Evolutionary conservation across 2,888 invertebrate genomes (phyloP), one percentile per base, ranked within the genome.

Genomic region (Hoplodrina blanda): DNA sequence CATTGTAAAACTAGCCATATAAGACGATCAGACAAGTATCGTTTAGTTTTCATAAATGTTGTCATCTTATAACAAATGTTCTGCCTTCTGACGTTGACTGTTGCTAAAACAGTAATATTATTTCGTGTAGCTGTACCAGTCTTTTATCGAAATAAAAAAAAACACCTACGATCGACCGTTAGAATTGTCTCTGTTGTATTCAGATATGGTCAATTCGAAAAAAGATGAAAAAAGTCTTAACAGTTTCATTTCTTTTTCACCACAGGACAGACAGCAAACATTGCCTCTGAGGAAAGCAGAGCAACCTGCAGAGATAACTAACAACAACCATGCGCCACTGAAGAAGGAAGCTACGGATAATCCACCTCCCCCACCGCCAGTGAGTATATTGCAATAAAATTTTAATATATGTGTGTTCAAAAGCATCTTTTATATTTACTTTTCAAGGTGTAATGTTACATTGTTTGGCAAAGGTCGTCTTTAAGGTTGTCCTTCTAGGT

Each of bases 331-430:
- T 59, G 67, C 74, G 33, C 84, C 88, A 60, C 83, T 85, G 25
- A 89, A 89, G 68, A 86, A 83, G 71, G 92, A 90, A 78, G 78
- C 87, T 37, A 84, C 89, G 44, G 93, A 94, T 66, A 91, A 92
- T 71, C 96, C 97, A 49, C 97, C 97, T 25, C 97, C 97, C 30
- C 97, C 97, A 55, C 97, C 97, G 64, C 97, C 97, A 72, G 97
- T 97, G 91, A 95, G 95, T 84, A 61, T 33, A 17, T 25, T 41
- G 11, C 3, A 44, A 44, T 15, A 44, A 44, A 2, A 44, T 15
- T n/a, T n/a, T n/a, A n/a, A n/a, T n/a, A n/a, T n/a, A n/a, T n/a
- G n/a, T n/a, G 15, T 44, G 15, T 44, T 44, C 44, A 15, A 44
- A 44, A 1, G 44, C 44, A 44, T 11, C 44, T 44, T 15, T 15